Evolutionary conservation across 2,888 invertebrate genomes (phyloP), one percentile per base, ranked within the genome.

Genomic region (Cheilosia vulpina): DNA sequence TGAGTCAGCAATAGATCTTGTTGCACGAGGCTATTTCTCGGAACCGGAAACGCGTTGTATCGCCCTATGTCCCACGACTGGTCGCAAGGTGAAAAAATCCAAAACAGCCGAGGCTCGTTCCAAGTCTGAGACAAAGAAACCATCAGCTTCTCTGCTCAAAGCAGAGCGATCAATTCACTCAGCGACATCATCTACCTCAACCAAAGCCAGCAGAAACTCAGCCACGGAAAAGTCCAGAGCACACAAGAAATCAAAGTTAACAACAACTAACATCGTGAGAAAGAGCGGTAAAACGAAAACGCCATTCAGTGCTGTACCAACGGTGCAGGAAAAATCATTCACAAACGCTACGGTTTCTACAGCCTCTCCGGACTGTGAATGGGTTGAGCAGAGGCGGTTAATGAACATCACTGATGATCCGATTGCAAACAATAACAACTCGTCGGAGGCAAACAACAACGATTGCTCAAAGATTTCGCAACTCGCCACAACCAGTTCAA

Each of bases 121-220:
- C 90, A 91, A 93, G 90, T 90, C 93, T 87, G 89, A 93, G 90
- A 90, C 92, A 87, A 91, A 94, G 90, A 91, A 92, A 89, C 89
- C 93, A 90, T 63, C 77, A 5, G n/a, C 73, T 17, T 52, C 78
- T 9, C 34, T 41, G 60, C 47, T 78, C 13, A 76, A 43, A 60
- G 38, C 75, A 2, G 77, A 82, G n/a, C 71, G 38, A 66, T 62
- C 31, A 11, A 9, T 63, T 41, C 63, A 38, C n/a, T 47, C 52
- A 76, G 41, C 62, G 21, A 24, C 76, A 34, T 57, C 81, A 66
- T 53, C 84, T 73, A 76, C 78, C 84, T 78, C 82, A 75, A 65
- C 41, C 63, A 80, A 79, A 69, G 27, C 57, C 31, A 76, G 41
- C 63, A 76, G 66, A 69, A 57, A 43, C 27, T 50, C 68, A 4